Evolutionary conservation across 2,797 vertebrate species (phyloP).

Genomic region (Mastacembelus armatus): DNA sequence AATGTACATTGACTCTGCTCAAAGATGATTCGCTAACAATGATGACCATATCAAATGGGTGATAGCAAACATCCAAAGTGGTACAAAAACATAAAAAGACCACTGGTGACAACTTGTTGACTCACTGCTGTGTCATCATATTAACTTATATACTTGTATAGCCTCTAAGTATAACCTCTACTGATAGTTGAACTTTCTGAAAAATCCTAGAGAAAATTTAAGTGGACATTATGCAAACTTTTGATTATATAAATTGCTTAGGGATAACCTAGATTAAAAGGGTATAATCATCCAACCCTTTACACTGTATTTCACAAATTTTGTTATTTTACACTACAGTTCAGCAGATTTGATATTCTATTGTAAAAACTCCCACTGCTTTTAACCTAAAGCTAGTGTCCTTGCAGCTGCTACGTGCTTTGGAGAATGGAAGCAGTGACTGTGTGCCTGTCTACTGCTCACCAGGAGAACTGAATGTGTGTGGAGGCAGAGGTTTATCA

Average conservation of each 20-base stretch:
- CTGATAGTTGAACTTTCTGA: too few species aligned
- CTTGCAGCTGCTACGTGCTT: conserved; percentile 16
- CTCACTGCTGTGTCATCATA: too few species aligned
- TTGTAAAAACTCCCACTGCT: not conserved
- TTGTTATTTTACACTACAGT: not conserved
- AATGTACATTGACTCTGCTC: conserved; percentile 36
- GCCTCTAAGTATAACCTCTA: too few species aligned
- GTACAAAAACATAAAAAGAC: too few species aligned
- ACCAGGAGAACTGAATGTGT: conserved; percentile 38
- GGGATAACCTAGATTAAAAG: conserved; percentile 8
- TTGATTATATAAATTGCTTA: not conserved
- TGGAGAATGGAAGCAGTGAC: conserved; percentile 13
- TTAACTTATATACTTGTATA: too few species aligned
- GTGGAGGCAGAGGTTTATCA: conserved; percentile 52
- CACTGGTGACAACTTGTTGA: too few species aligned
- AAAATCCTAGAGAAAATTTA: not conserved
- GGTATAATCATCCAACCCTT: not conserved
- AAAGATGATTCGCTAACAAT: conserved; percentile 5
- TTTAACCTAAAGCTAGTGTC: conserved; percentile 18
- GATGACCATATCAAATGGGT: not conserved
- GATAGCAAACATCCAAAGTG: not conserved
- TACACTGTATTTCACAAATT: too few species aligned
- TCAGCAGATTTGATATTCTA: not conserved
- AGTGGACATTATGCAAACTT: not conserved
- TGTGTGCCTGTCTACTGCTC: conserved; percentile 40